Evolutionary conservation across 2,888 invertebrate genomes (phyloP).

Genomic region (Uropetala carovei): DNA sequence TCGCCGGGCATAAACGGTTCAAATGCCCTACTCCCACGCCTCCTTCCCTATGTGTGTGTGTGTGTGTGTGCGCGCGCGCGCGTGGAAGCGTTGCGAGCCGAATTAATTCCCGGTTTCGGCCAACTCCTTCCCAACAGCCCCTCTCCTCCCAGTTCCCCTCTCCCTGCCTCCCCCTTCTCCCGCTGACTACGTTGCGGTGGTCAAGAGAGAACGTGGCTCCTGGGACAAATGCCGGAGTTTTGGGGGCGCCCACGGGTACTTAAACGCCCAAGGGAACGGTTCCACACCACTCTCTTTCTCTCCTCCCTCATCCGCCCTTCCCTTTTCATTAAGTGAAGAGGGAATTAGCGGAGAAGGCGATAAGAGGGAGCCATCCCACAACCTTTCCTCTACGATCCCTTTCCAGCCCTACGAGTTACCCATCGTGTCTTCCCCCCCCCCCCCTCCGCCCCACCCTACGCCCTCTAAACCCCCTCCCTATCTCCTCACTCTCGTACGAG

Average conservation of each 20-base stretch:
- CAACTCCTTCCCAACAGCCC: neutral
- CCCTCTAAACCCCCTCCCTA: neutral
- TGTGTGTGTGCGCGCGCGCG: neutral
- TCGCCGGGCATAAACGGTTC: neutral
- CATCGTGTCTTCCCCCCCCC: neutral
- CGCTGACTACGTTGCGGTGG: neutral
- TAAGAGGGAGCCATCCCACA: neutral
- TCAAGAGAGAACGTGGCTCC: neutral
- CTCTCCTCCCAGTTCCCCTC: neutral
- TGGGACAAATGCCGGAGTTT: neutral
- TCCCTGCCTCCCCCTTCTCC: neutral
- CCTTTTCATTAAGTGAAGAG: conserved; percentile 56
- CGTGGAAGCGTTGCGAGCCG: neutral
- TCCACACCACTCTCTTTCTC: no score
- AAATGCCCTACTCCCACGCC: neutral
- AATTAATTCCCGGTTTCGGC: conserved; percentile 24
- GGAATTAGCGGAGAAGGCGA: conserved; percentile 29
- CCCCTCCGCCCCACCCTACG: neutral
- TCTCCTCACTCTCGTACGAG: neutral
- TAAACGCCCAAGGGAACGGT: neutral
- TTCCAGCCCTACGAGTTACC: neutral
- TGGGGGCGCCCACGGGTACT: conserved; percentile 12
- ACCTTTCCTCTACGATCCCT: neutral
- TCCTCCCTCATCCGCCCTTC: neutral
- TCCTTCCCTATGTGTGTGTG: neutral